Conservation (phyloP, 2,113 vertebrate genomes). For the Osmerus eperlanus region DNA sequence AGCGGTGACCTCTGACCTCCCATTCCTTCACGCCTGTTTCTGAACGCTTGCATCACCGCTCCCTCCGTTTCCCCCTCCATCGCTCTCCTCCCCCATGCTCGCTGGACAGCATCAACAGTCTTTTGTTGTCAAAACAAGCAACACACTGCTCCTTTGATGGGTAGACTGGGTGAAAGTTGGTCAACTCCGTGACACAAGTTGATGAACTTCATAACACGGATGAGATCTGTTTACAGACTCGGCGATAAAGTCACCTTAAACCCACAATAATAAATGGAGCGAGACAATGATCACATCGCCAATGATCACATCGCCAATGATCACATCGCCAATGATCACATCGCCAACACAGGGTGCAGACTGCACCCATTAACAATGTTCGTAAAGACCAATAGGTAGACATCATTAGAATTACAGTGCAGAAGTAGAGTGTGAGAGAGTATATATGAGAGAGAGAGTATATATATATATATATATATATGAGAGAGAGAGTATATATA, state of each 20-base stretch:
- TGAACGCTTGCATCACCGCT: conserved; percentile 17
- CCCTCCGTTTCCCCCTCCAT: conserved; percentile 10
- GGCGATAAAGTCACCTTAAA: not conserved
- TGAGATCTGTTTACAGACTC: conserved; percentile 11
- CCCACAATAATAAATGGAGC: not conserved
- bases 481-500: not conserved
- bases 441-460: not conserved
- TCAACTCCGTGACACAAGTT: conserved; percentile 5
- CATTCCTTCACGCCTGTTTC: conserved; percentile 36
- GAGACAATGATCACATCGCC: too few relatives aligned
- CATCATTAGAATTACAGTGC: not conserved
- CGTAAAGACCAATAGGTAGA: not conserved
- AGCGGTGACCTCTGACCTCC: conserved; percentile 43
- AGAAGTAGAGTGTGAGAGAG: not conserved
- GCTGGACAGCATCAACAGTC: conserved; percentile 56
- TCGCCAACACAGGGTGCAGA: not conserved
- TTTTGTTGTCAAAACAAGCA: conserved; percentile 56
- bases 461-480: too few relatives aligned
- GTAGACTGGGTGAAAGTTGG: conserved; percentile 17
- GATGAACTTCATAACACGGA: not conserved
- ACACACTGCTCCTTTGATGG: conserved; percentile 18
- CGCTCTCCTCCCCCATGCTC: conserved; percentile 27
- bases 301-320: too few relatives aligned
- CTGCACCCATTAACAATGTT: not conserved
- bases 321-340: too few relatives aligned